Base-by-base conservation (phyloP, 2,797 vertebrate genomes). In the Enteromius mattozi region DNA sequence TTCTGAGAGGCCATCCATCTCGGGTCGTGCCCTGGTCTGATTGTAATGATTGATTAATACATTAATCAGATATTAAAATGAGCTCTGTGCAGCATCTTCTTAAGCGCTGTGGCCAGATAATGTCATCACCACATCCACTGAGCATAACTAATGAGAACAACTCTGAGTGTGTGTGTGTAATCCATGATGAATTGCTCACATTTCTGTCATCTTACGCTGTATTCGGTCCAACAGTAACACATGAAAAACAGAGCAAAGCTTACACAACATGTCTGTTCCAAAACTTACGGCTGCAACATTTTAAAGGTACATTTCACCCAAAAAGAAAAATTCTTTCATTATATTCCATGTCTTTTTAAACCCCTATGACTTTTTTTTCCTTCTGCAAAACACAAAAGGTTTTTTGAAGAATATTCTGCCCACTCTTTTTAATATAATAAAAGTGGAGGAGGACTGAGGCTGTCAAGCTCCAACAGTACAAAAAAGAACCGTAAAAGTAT, bases 131-230 rank as follows among this genome's bases (percentile, higher is more conserved):
- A 85, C 33, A 42, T 85, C 13, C 40, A 80, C 65, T 69, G 65
- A 85, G 70, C 54, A 40, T 87, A 66, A 82, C 79, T 86, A 85
- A 86, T 83, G 47, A 78, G 80, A 80, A 82, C 72, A 66, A 77
- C n/a, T 76, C 47, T 8, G 19, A 16, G 30, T 37, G 65, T 42
- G 69, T 35, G 47, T 63, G 61, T 75, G 76, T 78, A 16, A 51
- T 78, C 27, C 2, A 1, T 84, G 83, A 84, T 80, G 54, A 40
- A 80, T 65, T 79, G 76, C 54, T 72, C 56, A 61, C 66, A 70
- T 65, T 79, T 84, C 30, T 79, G 77, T 71, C 59, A 72, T 80
- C 54, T 40, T 45, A 54, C 45, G 66, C 6, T 16, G 56, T 76
- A 56, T 61, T 71, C 14, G 0, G 9, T 51, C 54, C 76, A 79